A percentile compares a stretch with the other conserved stretches of the same genome.
Conservation (phyloP, 53 echinoderm and acorn worm species). For the Stichopus horrens region DNA sequence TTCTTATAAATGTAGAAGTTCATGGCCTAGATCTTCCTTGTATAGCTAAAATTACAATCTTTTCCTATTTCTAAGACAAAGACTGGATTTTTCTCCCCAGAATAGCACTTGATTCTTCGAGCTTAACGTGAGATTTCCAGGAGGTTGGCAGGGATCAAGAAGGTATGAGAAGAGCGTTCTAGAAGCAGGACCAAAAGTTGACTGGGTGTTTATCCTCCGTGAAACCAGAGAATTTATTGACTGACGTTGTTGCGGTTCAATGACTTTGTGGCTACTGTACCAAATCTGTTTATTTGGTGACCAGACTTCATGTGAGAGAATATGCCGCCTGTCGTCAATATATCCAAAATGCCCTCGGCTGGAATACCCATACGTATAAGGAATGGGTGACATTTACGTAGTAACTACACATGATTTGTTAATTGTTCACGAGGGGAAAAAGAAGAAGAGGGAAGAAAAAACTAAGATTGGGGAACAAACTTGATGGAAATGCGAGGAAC, state of each 20-base stretch:
- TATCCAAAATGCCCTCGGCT: too few relatives aligned
- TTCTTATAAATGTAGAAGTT: background rate
- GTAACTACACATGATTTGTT: too few relatives aligned
- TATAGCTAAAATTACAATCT: slow-evolving; percentile 5
- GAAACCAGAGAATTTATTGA: slow-evolving; percentile 27
- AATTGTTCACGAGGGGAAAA: too few relatives aligned
- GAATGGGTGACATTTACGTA: too few relatives aligned
- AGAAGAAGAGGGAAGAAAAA: too few relatives aligned
- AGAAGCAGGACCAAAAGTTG: slow-evolving; percentile 14
- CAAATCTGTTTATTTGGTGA: background rate
- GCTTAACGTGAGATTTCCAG: background rate
- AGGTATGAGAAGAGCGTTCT: background rate
- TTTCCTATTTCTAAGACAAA: background rate
- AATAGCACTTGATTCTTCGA: background rate
- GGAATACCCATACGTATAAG: too few relatives aligned
- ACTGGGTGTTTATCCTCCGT: slow-evolving; percentile 24
- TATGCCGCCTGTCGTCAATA: background rate
- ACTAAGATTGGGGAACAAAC: too few relatives aligned
- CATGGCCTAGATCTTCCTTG: background rate
- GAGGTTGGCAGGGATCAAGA: background rate
- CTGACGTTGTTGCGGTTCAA: slow-evolving; percentile 20
- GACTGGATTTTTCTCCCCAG: background rate
- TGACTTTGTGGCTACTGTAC: slow-evolving; percentile 38
- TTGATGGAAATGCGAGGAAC: too few relatives aligned
- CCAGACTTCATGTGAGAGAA: background rate